Base-by-base conservation (phyloP, 2,888 invertebrate species). In the Diaprepes abbreviatus region DNA sequence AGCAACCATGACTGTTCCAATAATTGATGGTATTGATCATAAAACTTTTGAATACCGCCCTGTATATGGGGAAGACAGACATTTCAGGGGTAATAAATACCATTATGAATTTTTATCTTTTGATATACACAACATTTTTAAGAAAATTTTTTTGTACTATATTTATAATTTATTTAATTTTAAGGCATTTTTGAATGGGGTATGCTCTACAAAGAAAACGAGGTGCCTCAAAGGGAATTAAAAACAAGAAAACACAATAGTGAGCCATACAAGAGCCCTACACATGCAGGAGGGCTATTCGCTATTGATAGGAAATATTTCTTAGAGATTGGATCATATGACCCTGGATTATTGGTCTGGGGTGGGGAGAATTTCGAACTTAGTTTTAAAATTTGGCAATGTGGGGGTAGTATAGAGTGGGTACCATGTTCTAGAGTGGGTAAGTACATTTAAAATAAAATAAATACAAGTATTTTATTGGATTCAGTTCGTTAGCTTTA, bases 261-360 rank as follows among this genome's bases (percentile, higher is more conserved):
- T 38, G 97, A 97, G 82, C 98, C 98, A 0, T 99, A 98, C 85
- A 93, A 92, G 78, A 96, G 97, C 77, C 98, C 98, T 0, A 98
- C 98, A 0, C 98, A 98, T 86, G 98, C 98, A n/a, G 98, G 98
- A n/a, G 99, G 99, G 1, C 86, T 99, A 9, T 98, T 99, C 85
- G 98, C 99, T 0, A 98, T 99, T 73, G 94, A 98, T 83, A 69
- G 88, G 33, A 66, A 93, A 77, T 99, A 97, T 84, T 99, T 99
- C 86, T 87, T 97, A 50, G 95, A 96, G 79, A 87, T 99, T 58
- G 98, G 98, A 0, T 97, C 95, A 0, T 99, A 99, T 80, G 99
- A 99, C 85, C 93, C 96, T 0, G 98, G 98, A 19, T 87, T 99
- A 31, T 86, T 97, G 40, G 97, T 99, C 4, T 99, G 99, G 98